A percentile compares a stretch with the other conserved stretches of the same genome.
Conservation (phyloP, 1,140 invertebrate genomes). For the Ladona fulva region DNA sequence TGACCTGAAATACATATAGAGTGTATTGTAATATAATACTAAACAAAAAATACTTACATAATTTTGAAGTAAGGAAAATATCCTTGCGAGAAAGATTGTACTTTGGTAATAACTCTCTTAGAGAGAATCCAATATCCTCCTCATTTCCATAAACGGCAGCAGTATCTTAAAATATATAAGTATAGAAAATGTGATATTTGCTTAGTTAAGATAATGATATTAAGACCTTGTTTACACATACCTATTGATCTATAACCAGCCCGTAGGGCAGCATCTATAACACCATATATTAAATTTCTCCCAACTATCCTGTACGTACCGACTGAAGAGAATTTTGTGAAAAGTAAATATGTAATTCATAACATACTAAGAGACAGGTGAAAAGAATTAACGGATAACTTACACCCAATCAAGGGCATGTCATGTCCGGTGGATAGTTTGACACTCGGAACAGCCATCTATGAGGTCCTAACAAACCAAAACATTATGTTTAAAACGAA, state of each 20-base stretch:
- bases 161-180: constrained; percentile 48
- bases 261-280: constrained; percentile 41
- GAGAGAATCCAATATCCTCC: constrained; percentile 49
- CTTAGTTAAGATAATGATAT: not conserved
- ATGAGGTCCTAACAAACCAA: too few relatives aligned
- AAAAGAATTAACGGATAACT: constrained; percentile 18
- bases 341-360: not conserved
- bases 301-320: constrained; percentile 43
- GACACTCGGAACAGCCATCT: not conserved
- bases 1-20: not conserved
- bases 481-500: too few relatives aligned
- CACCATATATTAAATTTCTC: constrained; percentile 34
- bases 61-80: constrained; percentile 69
- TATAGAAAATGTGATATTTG: constrained; percentile 18
- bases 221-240: constrained; percentile 28
- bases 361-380: not conserved
- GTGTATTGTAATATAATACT: not conserved
- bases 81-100: constrained; percentile 55
- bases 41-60: constrained; percentile 41
- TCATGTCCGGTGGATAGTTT: constrained; percentile 24
- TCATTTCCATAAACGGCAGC: constrained; percentile 67
- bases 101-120: constrained; percentile 50
- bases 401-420: constrained; percentile 35
- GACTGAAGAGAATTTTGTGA: constrained; percentile 34
- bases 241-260: constrained; percentile 50